These are phyloP conservation scores for Catocala sponsa DNA, from an alignment of 2,888 invertebrate genomes.

Conservation along the genomic window DNA sequence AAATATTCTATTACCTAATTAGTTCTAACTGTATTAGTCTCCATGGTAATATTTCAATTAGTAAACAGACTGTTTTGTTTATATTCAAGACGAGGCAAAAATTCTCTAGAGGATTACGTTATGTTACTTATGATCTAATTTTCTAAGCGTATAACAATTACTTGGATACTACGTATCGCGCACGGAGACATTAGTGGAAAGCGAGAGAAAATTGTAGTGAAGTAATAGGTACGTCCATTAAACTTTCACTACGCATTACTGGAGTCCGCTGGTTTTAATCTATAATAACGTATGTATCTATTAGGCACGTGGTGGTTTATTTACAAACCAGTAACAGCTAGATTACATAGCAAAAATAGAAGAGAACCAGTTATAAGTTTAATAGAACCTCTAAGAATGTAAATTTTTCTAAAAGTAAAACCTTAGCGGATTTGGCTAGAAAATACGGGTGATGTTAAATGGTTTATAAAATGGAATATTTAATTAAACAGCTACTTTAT, in stretches of 20 bases:
- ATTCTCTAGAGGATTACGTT: constrained; percentile 10
- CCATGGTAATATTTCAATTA: constrained; percentile 24
- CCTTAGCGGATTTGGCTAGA: too few species aligned
- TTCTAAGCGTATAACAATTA: constrained; percentile 16
- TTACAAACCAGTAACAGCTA: background rate
- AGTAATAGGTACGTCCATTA: constrained; percentile 26
- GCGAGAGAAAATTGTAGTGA: constrained; percentile 29
- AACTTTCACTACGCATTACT: constrained; percentile 36
- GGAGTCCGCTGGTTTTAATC: constrained; percentile 21
- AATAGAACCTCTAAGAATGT: too few species aligned
- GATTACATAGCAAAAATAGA: too few species aligned
- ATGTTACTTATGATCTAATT: constrained; percentile 16
- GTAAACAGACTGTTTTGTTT: constrained; percentile 5
- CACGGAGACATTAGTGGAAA: constrained; percentile 25
- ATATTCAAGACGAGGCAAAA: constrained; percentile 8
- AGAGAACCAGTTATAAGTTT: too few species aligned
- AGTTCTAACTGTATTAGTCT: constrained; percentile 13
- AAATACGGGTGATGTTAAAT: too few species aligned
- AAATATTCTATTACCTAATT: constrained; percentile 13
- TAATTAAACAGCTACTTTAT: too few species aligned
- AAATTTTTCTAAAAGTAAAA: too few species aligned
- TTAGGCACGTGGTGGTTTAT: background rate
- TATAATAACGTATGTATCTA: constrained; percentile 1
- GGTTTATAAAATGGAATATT: too few species aligned
- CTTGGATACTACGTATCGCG: constrained; percentile 6